A percentile compares a stretch with the other conserved stretches of the same genome.
phyloP scores from a whole-genome alignment of 2,797 vertebrate genomes.

The Sparidentex hasta region DNA sequence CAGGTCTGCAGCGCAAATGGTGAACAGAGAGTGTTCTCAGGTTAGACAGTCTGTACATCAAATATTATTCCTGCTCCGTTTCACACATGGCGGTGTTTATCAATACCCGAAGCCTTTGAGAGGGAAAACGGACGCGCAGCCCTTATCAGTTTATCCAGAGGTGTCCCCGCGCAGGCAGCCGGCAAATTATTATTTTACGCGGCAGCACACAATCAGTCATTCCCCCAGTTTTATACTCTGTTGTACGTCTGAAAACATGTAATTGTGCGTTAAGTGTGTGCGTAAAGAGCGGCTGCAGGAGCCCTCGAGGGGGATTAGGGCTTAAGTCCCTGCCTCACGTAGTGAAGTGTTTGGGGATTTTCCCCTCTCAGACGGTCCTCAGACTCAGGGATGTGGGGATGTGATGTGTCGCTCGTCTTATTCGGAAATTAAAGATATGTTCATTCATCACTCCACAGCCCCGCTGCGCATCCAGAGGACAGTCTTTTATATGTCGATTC shows the following conservation, averaged over 20 bases:
- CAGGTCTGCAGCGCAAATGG: conserved; percentile 31
- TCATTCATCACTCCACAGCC: not conserved
- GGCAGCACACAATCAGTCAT: conserved; percentile 57
- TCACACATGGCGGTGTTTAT: conserved; percentile 48
- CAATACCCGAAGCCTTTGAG: not conserved
- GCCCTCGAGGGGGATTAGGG: conserved; percentile 54
- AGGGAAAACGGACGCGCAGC: not conserved
- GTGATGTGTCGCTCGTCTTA: conserved; percentile 18
- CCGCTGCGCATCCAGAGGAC: not conserved
- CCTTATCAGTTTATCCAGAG: conserved; percentile 16
- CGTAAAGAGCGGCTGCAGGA: conserved; percentile 51
- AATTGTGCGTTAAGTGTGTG: conserved; percentile 63
- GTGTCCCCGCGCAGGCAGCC: conserved; percentile 10
- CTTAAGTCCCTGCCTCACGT: conserved; percentile 58
- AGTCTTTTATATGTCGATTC: no score
- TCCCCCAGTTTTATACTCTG: conserved; percentile 42
- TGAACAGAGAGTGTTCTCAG: conserved; percentile 44
- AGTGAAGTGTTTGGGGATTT: conserved; percentile 51
- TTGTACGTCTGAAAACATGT: conserved; percentile 61
- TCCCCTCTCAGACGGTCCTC: conserved; percentile 11
- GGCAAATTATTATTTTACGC: conserved; percentile 65
- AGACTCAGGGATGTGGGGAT: conserved; percentile 23
- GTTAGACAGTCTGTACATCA: conserved; percentile 22
- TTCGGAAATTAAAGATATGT: conserved; percentile 2
- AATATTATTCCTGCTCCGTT: conserved; percentile 47